Conservation (phyloP, 1,140 invertebrate genomes). For the Stegodyphus dumicola region DNA sequence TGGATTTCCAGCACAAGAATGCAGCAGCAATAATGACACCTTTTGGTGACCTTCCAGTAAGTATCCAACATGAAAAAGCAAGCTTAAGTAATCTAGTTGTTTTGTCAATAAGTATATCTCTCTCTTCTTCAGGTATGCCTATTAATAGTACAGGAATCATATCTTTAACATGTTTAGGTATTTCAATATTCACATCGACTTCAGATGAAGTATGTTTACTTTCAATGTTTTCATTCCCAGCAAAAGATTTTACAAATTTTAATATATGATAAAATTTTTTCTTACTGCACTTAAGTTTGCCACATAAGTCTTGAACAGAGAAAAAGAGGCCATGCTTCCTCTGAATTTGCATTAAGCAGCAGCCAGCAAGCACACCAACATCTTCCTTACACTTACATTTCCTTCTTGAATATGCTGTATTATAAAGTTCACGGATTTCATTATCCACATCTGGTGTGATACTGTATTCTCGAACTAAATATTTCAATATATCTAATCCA, state of each 20-base stretch:
- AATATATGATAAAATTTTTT: slow-evolving; percentile 18
- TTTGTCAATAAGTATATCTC: slow-evolving; percentile 4
- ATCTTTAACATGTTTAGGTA: not conserved
- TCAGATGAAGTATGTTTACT: not conserved
- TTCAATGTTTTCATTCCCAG: not conserved
- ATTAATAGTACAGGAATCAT: not conserved
- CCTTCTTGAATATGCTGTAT: not conserved
- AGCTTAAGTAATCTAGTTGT: slow-evolving; percentile 10
- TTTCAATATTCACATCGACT: not conserved
- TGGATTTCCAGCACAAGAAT: slow-evolving; percentile 36
- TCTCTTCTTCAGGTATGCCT: not conserved
- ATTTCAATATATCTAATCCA: slow-evolving; percentile 14
- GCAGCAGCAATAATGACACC: slow-evolving; percentile 15
- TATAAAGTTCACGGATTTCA: not conserved
- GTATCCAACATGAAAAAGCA: slow-evolving; percentile 24
- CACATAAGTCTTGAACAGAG: not conserved
- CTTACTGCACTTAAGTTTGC: slow-evolving; percentile 1
- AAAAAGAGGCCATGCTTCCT: not conserved
- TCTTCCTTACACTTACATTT: not conserved
- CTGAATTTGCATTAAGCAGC: slow-evolving; percentile 13
- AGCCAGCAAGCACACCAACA: slow-evolving; percentile 24
- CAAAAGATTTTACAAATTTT: slow-evolving; percentile 8
- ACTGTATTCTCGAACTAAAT: not conserved
- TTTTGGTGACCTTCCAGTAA: slow-evolving; percentile 6
- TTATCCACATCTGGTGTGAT: not conserved